Percentiles rank a stretch among this genome's conserved stretches.
phyloP scores from a whole-genome alignment of 2,797 vertebrate species.

The Cheirogaleus major region DNA sequence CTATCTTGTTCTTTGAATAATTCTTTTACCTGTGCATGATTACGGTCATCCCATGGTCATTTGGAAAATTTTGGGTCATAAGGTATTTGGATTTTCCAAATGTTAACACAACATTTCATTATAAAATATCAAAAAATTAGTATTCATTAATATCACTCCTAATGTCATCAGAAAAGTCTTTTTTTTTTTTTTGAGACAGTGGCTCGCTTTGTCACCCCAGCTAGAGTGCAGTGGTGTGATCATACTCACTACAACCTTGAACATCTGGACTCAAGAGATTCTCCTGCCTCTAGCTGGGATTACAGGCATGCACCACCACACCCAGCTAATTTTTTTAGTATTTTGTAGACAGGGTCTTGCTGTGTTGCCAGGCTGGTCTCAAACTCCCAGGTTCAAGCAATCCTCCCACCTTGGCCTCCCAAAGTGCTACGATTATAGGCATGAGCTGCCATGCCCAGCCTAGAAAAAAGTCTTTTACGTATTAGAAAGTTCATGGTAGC shows the following conservation, averaged over 20 bases:
- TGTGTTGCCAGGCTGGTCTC: background rate
- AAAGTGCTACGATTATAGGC: background rate
- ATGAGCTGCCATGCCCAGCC: background rate
- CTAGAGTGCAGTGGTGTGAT: background rate
- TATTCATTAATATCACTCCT: constrained; percentile 8
- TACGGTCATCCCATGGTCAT: background rate
- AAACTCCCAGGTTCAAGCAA: background rate
- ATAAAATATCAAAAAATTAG: background rate
- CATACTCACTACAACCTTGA: background rate
- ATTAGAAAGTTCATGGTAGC: background rate
- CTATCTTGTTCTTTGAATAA: constrained; percentile 41
- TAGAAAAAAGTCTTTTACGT: background rate
- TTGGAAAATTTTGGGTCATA: constrained; percentile 55
- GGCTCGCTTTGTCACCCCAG: background rate
- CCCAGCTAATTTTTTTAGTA: background rate
- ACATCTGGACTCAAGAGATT: background rate
- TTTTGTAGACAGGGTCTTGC: background rate
- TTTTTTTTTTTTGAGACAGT: background rate
- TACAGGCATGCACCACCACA: background rate
- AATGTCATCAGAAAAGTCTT: constrained; percentile 8
- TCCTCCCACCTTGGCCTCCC: background rate
- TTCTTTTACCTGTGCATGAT: constrained; percentile 5
- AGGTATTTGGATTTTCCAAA: constrained; percentile 34
- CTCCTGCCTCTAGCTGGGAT: background rate
- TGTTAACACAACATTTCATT: constrained; percentile 40